phyloP scores from a whole-genome alignment of 1,140 invertebrate species.

The Pseudomyrmex flavicornis region DNA sequence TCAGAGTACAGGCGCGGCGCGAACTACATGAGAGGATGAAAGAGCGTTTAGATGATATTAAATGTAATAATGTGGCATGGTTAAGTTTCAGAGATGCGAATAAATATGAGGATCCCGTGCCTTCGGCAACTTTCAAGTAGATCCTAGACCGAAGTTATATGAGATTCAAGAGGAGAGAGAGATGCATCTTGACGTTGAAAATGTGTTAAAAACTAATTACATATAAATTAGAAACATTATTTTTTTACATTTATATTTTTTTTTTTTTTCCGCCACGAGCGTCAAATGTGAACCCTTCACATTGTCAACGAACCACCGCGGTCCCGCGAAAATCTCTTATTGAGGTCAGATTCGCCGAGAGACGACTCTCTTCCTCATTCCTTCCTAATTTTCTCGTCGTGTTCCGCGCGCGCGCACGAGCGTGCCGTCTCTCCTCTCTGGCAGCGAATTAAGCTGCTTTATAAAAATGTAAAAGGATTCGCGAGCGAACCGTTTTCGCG shows the following conservation, averaged over 20 bases:
- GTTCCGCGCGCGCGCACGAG: conserved; percentile 44
- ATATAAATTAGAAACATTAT: not conserved
- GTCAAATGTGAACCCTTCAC: no score
- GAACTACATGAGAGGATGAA: conserved; percentile 31
- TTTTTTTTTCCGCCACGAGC: no score
- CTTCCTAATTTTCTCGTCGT: conserved; percentile 65
- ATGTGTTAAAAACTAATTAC: no score
- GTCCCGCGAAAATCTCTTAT: conserved; percentile 25
- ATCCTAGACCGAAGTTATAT: not conserved
- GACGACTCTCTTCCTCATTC: conserved; percentile 30
- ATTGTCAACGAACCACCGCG: not conserved
- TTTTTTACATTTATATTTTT: not conserved
- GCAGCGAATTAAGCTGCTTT: conserved; percentile 78
- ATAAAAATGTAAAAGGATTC: conserved; percentile 80
- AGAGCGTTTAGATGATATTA: conserved; percentile 39
- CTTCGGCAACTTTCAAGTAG: not conserved
- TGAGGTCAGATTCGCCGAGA: conserved; percentile 25
- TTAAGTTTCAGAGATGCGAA: conserved; percentile 15
- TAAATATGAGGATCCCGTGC: not conserved
- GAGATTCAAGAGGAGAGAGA: no score
- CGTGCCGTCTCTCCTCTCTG: conserved; percentile 59
- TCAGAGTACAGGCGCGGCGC: conserved; percentile 57
- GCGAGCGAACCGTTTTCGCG: conserved; percentile 71
- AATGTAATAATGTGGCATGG: conserved; percentile 27
- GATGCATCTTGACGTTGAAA: no score